Evolutionary conservation across 2,888 invertebrate genomes (phyloP).

Genomic region (Dryobota labecula): DNA sequence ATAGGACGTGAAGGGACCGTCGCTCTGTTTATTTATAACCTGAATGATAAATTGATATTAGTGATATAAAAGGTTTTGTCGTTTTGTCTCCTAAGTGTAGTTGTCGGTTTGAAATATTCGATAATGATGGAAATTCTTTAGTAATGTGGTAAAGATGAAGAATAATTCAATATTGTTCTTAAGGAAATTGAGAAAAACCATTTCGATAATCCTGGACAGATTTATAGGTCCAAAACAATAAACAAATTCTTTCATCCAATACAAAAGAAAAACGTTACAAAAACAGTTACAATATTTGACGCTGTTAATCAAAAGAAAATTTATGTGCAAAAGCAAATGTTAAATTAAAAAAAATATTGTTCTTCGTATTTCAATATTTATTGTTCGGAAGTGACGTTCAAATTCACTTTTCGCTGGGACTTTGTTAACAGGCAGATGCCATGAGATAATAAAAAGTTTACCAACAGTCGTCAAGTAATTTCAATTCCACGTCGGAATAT

Average conservation of each 20-base stretch:
- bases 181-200: constrained; percentile 5
- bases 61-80: neutral
- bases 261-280: constrained; percentile 31
- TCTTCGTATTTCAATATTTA: constrained; percentile 42
- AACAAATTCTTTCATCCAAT: constrained; percentile 43
- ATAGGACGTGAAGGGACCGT: constrained; percentile 94
- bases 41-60: constrained; percentile 70
- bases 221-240: constrained; percentile 56
- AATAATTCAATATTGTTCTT: neutral
- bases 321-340: constrained; percentile 41
- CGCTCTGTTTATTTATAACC: constrained; percentile 97
- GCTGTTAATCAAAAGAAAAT: constrained; percentile 50
- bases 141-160: neutral
- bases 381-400: constrained; percentile 56
- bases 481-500: constrained; percentile 68
- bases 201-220: constrained; percentile 26
- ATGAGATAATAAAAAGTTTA: constrained; percentile 68
- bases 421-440: constrained; percentile 63
- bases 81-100: neutral
- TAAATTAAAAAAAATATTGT: constrained; percentile 39
- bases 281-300: constrained; percentile 42
- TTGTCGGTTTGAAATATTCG: neutral
- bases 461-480: constrained; percentile 70
- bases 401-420: constrained; percentile 53
- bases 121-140: neutral